These are phyloP conservation scores for Ophthalmotilapia sp. DNA, from an alignment of 2,113 vertebrate species.

Conservation along the genomic window DNA sequence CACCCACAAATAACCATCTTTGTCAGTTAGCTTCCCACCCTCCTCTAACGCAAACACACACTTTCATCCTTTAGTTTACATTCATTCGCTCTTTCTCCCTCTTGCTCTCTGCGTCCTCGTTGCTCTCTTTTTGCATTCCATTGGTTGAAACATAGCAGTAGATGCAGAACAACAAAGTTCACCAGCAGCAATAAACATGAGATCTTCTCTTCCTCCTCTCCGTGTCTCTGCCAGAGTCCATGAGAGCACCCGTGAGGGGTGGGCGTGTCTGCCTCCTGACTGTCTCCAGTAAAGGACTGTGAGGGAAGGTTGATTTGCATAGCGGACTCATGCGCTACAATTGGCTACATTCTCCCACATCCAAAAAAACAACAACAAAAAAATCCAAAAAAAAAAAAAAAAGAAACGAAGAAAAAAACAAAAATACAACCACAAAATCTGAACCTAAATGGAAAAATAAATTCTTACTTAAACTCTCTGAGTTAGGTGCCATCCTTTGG, in stretches of 20 bases:
- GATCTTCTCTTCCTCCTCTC: background rate
- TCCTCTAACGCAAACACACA: constrained; percentile 24
- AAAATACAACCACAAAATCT: constrained; percentile 6
- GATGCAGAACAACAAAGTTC: constrained; percentile 56
- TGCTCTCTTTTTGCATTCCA: constrained; percentile 46
- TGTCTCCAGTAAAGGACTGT: constrained; percentile 65
- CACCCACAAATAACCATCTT: constrained; percentile 48
- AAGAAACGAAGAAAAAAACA: background rate
- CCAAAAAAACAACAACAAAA: constrained; percentile 6
- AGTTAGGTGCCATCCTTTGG: constrained; percentile 75
- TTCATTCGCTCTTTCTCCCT: constrained; percentile 35
- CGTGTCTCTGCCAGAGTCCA: constrained; percentile 27
- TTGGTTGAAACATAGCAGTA: constrained; percentile 39
- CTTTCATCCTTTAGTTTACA: constrained; percentile 37
- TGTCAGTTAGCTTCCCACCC: background rate
- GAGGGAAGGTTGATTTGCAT: constrained; percentile 76
- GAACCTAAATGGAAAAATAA: constrained; percentile 30
- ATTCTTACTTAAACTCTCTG: constrained; percentile 37
- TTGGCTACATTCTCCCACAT: constrained; percentile 77
- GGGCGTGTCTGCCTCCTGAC: constrained; percentile 59
- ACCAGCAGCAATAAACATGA: constrained; percentile 60
- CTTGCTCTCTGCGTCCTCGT: background rate
- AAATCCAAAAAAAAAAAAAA: background rate
- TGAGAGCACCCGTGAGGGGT: constrained; percentile 13
- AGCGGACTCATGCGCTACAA: constrained; percentile 77